Base-by-base conservation (phyloP, 2,888 invertebrate species). In the Tenthredo scrophulariae region DNA sequence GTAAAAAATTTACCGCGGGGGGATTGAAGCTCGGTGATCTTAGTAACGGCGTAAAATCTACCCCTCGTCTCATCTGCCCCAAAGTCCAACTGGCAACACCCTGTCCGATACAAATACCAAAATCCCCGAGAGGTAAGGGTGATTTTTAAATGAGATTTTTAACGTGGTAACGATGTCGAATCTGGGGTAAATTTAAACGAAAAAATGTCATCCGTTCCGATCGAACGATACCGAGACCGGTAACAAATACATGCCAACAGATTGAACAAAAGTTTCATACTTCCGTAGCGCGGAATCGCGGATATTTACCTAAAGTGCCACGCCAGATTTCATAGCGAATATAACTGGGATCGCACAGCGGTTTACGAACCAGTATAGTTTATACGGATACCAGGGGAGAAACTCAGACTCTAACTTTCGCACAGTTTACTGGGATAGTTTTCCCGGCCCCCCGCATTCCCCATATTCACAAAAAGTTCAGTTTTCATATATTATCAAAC, bases 201-300 rank as follows among this genome's bases (percentile, higher is more conserved):
- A 67, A 15, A 50, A 77, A 77, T 77, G 10, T 77, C 22, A n/a
- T n/a, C 1, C 5, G 18, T 75, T 46, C 6, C 50, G 15, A 75
- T 50, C 9, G 26, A 29, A 75, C 33, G 75, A 75, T 15, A 50
- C 1, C 46, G 29, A 46, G 22, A 4, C 26, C 46, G 46, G 65
- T 29, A 15, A 29, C 67, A 33, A 77, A 77, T 15, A 18, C 33
- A 77, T 15, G 29, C 33, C 33, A 40, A 13, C n/a, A 54, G 54
- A 77, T 77, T 46, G 6, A 62, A 80, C 80, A 80, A 58, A 80
- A 80, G 80, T 80, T 80, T 80, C n/a, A 22, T n/a, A 80, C 62
- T 62, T 80, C 37, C 26, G 37, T 22, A 22, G n/a, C n/a, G n/a
- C 15, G 50, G n/a, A 18, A 43, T 22, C 26, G 5, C 67, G 67